Conservation (phyloP, 2,888 invertebrate genomes). For the Chrysolina oricalcia region DNA sequence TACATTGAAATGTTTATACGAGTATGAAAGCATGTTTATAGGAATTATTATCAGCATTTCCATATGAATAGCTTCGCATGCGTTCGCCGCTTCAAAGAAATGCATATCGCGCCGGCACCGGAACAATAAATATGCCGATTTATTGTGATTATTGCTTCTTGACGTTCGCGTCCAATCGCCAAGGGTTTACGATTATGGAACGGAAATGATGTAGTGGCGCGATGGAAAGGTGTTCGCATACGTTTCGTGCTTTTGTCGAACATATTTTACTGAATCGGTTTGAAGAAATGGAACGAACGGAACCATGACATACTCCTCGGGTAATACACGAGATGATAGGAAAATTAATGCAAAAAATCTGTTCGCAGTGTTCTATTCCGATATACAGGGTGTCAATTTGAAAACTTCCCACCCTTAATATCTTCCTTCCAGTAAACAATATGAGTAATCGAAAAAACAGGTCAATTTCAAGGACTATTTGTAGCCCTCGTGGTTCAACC, state of each 20-base stretch:
- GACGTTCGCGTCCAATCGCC: neutral
- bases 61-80: constrained; percentile 34
- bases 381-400: too few species aligned
- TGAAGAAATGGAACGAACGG: too few species aligned
- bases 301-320: too few species aligned
- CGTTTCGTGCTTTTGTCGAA: neutral
- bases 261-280: too few species aligned
- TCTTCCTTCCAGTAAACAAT: too few species aligned
- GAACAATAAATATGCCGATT: constrained; percentile 10
- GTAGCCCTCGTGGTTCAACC: too few species aligned
- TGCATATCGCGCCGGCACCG: constrained; percentile 6
- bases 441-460: too few species aligned
- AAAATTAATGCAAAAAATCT: too few species aligned
- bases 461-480: too few species aligned
- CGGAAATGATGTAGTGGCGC: neutral
- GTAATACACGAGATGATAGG: too few species aligned
- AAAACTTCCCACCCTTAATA: too few species aligned
- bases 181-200: neutral
- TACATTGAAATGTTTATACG: constrained; percentile 43
- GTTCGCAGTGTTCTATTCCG: too few species aligned
- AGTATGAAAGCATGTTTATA: constrained; percentile 37
- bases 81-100: constrained; percentile 25
- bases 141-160: neutral
- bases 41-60: constrained; percentile 41
- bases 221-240: neutral